These are phyloP conservation scores for Mactra quadrangularis DNA, from an alignment of 1,140 invertebrate genomes.

Conservation along the genomic window DNA sequence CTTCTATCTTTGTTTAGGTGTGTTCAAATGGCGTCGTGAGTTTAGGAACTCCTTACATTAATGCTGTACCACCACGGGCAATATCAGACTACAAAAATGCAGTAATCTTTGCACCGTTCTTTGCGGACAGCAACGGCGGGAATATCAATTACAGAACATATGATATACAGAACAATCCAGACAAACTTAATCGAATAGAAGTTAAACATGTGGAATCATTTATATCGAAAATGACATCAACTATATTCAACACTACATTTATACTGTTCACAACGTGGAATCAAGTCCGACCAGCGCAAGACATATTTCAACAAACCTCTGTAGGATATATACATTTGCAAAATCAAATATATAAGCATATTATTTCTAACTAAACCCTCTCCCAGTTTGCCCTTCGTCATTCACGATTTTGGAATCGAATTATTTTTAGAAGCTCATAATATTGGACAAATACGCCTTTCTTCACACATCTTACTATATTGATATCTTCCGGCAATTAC, in stretches of 20 bases:
- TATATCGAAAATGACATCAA: not conserved
- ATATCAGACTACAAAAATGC: not conserved
- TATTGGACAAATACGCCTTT: too few species aligned
- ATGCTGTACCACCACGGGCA: not conserved
- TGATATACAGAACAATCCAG: not conserved
- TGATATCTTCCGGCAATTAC: too few species aligned
- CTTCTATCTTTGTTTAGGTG: not conserved
- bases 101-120: not conserved
- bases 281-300: not conserved
- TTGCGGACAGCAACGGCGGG: not conserved
- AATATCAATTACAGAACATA: not conserved
- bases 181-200: not conserved
- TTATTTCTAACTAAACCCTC: too few species aligned
- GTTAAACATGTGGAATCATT: not conserved
- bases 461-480: too few species aligned
- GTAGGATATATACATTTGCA: not conserved
- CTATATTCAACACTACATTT: not conserved
- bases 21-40: conserved; percentile 5
- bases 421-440: too few species aligned
- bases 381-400: too few species aligned
- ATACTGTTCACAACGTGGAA: conserved; percentile 16
- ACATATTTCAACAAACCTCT: not conserved
- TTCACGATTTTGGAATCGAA: too few species aligned
- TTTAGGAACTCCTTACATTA: not conserved
- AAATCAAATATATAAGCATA: too few species aligned